Conservation (phyloP, 2,888 invertebrate genomes). For the Parnassius mnemosyne region DNA sequence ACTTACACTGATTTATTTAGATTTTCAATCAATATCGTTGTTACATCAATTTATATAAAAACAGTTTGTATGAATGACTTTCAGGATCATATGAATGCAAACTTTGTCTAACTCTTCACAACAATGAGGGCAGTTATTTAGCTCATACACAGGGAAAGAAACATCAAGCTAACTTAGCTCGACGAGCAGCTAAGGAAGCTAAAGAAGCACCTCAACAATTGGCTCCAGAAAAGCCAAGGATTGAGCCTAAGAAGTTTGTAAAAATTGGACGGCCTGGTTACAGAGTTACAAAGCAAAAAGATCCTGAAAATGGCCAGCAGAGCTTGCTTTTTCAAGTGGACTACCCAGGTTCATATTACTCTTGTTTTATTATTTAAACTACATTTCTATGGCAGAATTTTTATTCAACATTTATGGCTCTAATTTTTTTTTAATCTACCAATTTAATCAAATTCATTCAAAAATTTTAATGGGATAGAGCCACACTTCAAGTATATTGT, state of each 20-base stretch:
- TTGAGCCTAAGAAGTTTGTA: constrained; percentile 99
- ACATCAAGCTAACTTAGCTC: constrained; percentile 98
- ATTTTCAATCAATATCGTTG: neutral
- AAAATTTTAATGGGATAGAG: no score
- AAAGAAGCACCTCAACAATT: constrained; percentile 97
- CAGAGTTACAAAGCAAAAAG: constrained; percentile 98
- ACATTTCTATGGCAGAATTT: neutral
- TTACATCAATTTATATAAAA: neutral
- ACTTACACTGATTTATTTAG: neutral
- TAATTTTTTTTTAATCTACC: no score
- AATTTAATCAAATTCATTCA: no score
- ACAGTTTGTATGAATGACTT: constrained; percentile 32
- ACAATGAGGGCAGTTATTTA: constrained; percentile 99
- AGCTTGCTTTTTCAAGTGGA: constrained; percentile 98
- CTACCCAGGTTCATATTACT: constrained; percentile 84
- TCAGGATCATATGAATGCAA: constrained; percentile 98
- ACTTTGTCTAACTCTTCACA: constrained; percentile 97
- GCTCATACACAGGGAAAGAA: constrained; percentile 99
- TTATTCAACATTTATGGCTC: no score
- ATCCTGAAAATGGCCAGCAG: constrained; percentile 97
- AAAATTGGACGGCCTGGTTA: constrained; percentile 99
- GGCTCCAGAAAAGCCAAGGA: constrained; percentile 96
- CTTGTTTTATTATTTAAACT: neutral
- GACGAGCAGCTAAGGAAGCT: constrained; percentile 98
- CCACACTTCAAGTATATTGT: no score